Evolutionary conservation across 2,888 invertebrate species (phyloP).

Genomic region (Opisthograptis luteolata): DNA sequence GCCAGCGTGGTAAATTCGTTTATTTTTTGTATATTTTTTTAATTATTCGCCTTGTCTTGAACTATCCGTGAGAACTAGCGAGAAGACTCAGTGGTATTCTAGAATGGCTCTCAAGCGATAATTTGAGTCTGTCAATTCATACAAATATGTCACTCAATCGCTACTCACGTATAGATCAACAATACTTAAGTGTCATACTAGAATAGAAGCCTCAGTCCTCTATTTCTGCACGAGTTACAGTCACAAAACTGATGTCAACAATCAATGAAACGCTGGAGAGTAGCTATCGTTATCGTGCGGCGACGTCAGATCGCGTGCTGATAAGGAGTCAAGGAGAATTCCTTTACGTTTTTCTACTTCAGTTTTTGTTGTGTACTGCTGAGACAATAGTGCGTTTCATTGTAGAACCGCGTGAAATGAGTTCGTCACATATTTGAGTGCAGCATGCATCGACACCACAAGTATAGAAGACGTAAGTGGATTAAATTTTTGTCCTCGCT

Average conservation of each 20-base stretch:
- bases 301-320: constrained; percentile 60
- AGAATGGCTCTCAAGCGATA: too few relatives aligned
- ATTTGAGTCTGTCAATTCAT: too few relatives aligned
- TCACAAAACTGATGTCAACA: constrained; percentile 27
- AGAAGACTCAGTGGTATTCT: too few relatives aligned
- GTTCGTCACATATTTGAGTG: constrained; percentile 37
- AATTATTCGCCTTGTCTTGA: too few relatives aligned
- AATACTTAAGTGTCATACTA: too few relatives aligned
- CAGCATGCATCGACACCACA: constrained; percentile 56
- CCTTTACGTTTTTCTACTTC: constrained; percentile 44
- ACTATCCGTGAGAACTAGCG: too few relatives aligned
- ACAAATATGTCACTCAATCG: too few relatives aligned
- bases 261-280: constrained; percentile 37
- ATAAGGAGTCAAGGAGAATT: constrained; percentile 52
- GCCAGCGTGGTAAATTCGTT: too few relatives aligned
- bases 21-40: too few relatives aligned
- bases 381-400: constrained; percentile 52
- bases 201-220: too few relatives aligned
- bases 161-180: too few relatives aligned
- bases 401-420: constrained; percentile 52
- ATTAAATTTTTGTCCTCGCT: constrained; percentile 3
- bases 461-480: constrained; percentile 58
- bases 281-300: constrained; percentile 48
- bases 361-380: constrained; percentile 50
- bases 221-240: too few relatives aligned